Evolutionary conservation across 2,113 vertebrate species (phyloP), one percentile per base, ranked within the genome.

Genomic region (Rhombomys opimus): DNA sequence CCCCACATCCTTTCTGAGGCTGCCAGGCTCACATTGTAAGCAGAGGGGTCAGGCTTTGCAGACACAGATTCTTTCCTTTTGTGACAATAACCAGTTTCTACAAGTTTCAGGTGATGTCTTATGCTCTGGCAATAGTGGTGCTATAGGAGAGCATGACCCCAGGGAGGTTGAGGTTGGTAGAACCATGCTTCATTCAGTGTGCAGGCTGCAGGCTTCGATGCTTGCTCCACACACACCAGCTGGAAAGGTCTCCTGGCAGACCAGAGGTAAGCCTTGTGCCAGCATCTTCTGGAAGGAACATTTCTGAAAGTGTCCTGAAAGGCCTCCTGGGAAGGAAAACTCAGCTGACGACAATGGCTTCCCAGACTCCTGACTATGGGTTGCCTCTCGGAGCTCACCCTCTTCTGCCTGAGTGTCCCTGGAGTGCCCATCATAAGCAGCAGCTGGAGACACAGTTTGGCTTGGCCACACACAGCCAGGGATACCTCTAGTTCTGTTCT

Each of bases 361-460:
- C 50, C 32, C 46, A 35, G 50, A 13, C 84, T 46, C 18, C 25
- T 1, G 11, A 20, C n/a, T 52, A 27, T 20, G 38, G 4, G 5
- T 73, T 17, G 82, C 73, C 20, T 41, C 9, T 32, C 27, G 2
- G 57, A 70, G 27, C 35, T 7, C 11, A 38, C 17, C 10, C 0
- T 38, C 9, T 61, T 65, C n/a, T 63, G 68, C 59, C 11, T 0
- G 3, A 38, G 41, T 38, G 50, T 7, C 25, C 8, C 25, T 7
- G n/a, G 4, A 18, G 15, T 0, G 3, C 8, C 25, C 22, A 78
- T 7, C 0, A 1, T 9, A 17, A 32, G 10, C 13, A 7, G 50
- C 18, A 10, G 3, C 1, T 1, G 30, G 50, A 27, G 7, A 17
- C 52, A 46, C 14, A 1, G 22, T 15, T n/a, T 25, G 23, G 35